Conservation (phyloP, 2,888 invertebrate species). For the Tenthredo scrophulariae region DNA sequence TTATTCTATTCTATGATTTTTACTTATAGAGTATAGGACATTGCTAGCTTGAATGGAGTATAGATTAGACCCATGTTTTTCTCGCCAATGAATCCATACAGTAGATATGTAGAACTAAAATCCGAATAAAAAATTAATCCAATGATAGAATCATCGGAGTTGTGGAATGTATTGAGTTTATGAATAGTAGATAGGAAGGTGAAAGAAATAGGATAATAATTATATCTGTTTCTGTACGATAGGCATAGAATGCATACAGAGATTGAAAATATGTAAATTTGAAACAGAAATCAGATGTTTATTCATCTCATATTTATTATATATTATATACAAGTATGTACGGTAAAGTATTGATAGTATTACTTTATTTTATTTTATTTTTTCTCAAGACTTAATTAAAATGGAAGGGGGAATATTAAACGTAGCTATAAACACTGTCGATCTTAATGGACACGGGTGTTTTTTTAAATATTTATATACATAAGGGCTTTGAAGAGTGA, state of each 20-base stretch:
- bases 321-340: slow-evolving; percentile 69
- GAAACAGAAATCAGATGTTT: slow-evolving; percentile 70
- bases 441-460: slow-evolving; percentile 67
- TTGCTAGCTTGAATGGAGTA: not conserved
- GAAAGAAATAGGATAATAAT: not conserved
- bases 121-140: not conserved
- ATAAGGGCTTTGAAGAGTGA: slow-evolving; percentile 3
- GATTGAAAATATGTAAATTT: slow-evolving; percentile 14
- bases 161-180: not conserved
- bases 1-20: not conserved
- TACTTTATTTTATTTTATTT: slow-evolving; percentile 66
- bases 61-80: not conserved
- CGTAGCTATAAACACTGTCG: slow-evolving; percentile 69
- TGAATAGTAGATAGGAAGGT: not conserved
- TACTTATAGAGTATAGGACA: not conserved
- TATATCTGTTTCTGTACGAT: too few relatives aligned
- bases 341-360: slow-evolving; percentile 65
- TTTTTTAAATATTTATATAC: slow-evolving; percentile 51
- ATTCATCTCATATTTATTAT: slow-evolving; percentile 70
- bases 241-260: not conserved
- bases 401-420: slow-evolving; percentile 71
- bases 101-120: not conserved
- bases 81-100: not conserved
- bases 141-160: not conserved
- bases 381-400: slow-evolving; percentile 72